Percentiles rank a stretch among this genome's conserved stretches.
phyloP scores from a whole-genome alignment of 1,140 invertebrate genomes.

The Saccostrea cuccullata region DNA sequence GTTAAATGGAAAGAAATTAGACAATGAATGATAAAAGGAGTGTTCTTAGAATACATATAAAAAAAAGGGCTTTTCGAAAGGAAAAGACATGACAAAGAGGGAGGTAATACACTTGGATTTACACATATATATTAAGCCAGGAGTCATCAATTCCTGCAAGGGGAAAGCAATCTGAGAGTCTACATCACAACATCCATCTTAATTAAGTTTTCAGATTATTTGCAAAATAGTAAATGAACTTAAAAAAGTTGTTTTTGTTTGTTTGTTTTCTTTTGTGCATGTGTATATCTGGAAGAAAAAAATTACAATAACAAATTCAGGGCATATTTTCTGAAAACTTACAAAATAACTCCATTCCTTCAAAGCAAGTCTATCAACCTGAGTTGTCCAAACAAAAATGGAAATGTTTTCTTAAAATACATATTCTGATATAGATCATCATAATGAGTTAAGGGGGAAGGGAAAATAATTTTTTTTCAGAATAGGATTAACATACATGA shows the following conservation, averaged over 20 bases:
- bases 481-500: not conserved
- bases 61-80: not conserved
- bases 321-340: slow-evolving; percentile 19
- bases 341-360: slow-evolving; percentile 31
- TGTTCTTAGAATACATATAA: slow-evolving; percentile 1
- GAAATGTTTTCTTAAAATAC: not conserved
- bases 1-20: slow-evolving; percentile 18
- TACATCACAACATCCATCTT: no score
- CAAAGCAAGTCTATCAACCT: slow-evolving; percentile 19
- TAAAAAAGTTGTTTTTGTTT: not conserved
- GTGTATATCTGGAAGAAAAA: not conserved
- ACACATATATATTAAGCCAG: not conserved
- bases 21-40: slow-evolving; percentile 5
- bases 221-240: not conserved
- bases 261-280: no score
- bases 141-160: not conserved
- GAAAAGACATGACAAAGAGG: not conserved
- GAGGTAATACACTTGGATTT: not conserved
- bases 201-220: not conserved
- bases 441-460: not conserved
- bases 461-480: not conserved
- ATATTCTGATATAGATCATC: not conserved
- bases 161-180: not conserved
- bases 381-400: slow-evolving; percentile 10
- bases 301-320: slow-evolving; percentile 18